Base-by-base conservation (phyloP, 2,888 invertebrate genomes). In the Lithophane ornitopus region DNA sequence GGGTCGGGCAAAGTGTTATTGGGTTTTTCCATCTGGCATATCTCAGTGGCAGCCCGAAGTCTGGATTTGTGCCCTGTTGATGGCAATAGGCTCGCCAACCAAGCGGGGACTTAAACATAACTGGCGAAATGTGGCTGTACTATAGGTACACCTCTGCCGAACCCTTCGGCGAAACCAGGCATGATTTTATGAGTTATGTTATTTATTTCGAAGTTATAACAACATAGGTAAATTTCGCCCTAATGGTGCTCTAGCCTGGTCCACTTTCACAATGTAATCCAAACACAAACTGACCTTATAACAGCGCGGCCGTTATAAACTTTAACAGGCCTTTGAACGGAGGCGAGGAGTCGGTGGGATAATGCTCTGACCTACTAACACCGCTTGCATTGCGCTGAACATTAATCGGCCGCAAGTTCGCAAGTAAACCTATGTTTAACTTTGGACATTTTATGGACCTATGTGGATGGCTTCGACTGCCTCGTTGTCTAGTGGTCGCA, bases 341-440 rank as follows among this genome's bases (percentile, higher is more conserved):
- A 44, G 39, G 41, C 77, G 56, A 56, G 68, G 73, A 69, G 59
- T n/a, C 19, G 70, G 4, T 54, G 59, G 80, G 84, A 83, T 81
- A 83, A 69, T 79, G 56, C 56, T 44, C 49, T 78, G 79, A 83
- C 80, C 84, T 68, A 81, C 79, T 78, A 65, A 81, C 78, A 78
- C 79, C 34, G 65, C 61, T 69, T 59, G 65, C 78, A 66, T 22
- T 72, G 68, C 68, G 65, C 67, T 26, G 12, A 19, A 54, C 63
- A 65, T 58, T n/a, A 69, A 78, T 61, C 68, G 14, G 28, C 26
- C 22, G 14, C 26, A 49, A 58, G 7, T 39, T 46, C 2, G 14
- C 26, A 12, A 61, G 14, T 62, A 34, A 44, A 78, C 52, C n/a
- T 70, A 41, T 59, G 46, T 69, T 74, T 59, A 54, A 49, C 26